Conservation (phyloP, 2,888 invertebrate species). For the Metallyticus violacea region DNA sequence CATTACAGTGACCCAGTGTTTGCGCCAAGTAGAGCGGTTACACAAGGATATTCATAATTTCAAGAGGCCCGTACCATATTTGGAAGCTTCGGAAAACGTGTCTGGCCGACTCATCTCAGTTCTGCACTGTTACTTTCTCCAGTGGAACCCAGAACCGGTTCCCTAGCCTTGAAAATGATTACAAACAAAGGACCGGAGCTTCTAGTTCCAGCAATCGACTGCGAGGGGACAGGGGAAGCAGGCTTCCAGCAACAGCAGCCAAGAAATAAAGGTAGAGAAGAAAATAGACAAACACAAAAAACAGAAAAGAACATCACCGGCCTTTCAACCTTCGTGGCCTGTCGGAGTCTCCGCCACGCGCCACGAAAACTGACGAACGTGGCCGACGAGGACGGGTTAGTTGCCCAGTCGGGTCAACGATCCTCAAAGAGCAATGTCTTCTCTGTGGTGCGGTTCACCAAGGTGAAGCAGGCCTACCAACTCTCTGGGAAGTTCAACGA, state of each 20-base stretch:
- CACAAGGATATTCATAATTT: neutral
- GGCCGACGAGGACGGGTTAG: neutral
- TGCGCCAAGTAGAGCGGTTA: neutral
- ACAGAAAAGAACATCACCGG: neutral
- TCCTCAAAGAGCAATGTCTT: conserved; percentile 7
- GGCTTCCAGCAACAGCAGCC: neutral
- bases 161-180: conserved; percentile 12
- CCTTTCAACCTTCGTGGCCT: conserved; percentile 1
- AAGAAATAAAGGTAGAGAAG: neutral
- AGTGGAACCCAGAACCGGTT: neutral
- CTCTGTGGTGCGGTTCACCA: neutral
- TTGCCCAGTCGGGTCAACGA: neutral
- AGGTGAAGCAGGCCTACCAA: neutral
- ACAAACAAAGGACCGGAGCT: conserved; percentile 17
- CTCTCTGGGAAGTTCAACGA: neutral
- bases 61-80: neutral
- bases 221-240: neutral
- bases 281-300: neutral
- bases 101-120: neutral
- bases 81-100: neutral
- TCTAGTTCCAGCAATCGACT: conserved; percentile 5
- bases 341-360: conserved; percentile 1
- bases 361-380: conserved; percentile 4
- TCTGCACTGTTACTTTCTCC: neutral
- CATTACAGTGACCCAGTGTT: neutral